These are phyloP conservation scores for Ceryle rudis DNA, from an alignment of 2,797 vertebrate species.

Conservation along the genomic window DNA sequence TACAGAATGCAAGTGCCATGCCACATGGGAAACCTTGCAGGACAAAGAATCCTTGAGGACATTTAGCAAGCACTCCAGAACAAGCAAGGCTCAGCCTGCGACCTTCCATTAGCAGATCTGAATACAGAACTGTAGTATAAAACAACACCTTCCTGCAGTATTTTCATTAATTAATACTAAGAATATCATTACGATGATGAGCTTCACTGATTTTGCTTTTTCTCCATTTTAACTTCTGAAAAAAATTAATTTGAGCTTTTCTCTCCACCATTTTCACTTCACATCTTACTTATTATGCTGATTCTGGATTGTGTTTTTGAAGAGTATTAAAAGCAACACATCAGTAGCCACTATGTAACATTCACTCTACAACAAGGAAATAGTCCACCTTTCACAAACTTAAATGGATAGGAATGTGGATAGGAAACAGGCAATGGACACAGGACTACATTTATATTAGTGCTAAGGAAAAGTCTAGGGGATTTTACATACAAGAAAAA, in stretches of 20 bases:
- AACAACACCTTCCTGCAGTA: constrained; percentile 29
- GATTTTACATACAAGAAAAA: not conserved
- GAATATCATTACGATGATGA: not conserved
- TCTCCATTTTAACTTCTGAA: not conserved
- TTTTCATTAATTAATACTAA: constrained; percentile 20
- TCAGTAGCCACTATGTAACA: not conserved
- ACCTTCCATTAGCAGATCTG: constrained; percentile 60
- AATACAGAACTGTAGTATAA: constrained; percentile 47
- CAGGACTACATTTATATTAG: not conserved
- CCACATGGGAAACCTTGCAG: not conserved
- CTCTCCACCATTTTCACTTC: not conserved
- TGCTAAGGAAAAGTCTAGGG: not conserved
- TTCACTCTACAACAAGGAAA: not conserved
- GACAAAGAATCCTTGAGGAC: constrained; percentile 56
- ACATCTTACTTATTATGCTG: not conserved
- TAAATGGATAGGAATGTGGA: not conserved
- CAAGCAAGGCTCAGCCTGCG: constrained; percentile 22
- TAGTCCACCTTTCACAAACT: not conserved
- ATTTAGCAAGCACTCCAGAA: constrained; percentile 59
- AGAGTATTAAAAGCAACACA: not conserved
- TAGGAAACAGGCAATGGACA: not conserved
- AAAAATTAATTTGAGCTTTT: not conserved
- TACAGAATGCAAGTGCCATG: not conserved
- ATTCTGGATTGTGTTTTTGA: not conserved
- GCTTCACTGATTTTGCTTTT: not conserved